Evolutionary conservation across 2,888 invertebrate genomes (phyloP).

Genomic region (Himalopsyche anomala): DNA sequence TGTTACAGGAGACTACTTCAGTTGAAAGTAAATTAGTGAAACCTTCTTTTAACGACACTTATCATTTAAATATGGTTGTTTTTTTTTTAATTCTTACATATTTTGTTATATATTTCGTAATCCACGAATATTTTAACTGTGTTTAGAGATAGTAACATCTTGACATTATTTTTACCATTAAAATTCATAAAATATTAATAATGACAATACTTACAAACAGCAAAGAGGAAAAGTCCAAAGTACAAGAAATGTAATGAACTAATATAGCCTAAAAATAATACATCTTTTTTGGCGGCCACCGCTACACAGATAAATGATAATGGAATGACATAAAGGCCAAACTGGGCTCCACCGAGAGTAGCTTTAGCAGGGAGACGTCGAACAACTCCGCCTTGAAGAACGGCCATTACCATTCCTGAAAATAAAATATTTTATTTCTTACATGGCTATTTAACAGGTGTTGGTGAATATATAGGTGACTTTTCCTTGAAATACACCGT

Average conservation of each 20-base stretch:
- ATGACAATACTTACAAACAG: slow-evolving; percentile 86
- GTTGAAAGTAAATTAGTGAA: background rate
- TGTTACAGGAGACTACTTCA: too few species aligned
- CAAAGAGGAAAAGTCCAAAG: slow-evolving; percentile 90
- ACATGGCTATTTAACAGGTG: background rate
- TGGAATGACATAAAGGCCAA: slow-evolving; percentile 89
- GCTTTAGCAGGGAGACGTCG: slow-evolving; percentile 85
- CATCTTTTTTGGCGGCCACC: slow-evolving; percentile 76
- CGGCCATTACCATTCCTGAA: slow-evolving; percentile 88
- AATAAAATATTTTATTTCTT: background rate
- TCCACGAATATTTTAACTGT: too few species aligned
- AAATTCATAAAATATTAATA: background rate
- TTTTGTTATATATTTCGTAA: too few species aligned
- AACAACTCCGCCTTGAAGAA: slow-evolving; percentile 92
- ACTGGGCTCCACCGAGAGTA: slow-evolving; percentile 83
- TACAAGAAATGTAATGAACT: slow-evolving; percentile 80
- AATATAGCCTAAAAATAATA: slow-evolving; percentile 69
- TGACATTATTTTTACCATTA: background rate
- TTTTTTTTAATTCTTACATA: too few species aligned
- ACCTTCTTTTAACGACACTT: background rate
- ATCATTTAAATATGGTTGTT: too few species aligned
- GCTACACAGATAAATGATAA: slow-evolving; percentile 92
- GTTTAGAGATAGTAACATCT: background rate
- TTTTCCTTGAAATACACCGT: background rate
- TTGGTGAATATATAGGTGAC: background rate